phyloP scores from a whole-genome alignment of 2,888 invertebrate species.

The Mythimna vitellina region DNA sequence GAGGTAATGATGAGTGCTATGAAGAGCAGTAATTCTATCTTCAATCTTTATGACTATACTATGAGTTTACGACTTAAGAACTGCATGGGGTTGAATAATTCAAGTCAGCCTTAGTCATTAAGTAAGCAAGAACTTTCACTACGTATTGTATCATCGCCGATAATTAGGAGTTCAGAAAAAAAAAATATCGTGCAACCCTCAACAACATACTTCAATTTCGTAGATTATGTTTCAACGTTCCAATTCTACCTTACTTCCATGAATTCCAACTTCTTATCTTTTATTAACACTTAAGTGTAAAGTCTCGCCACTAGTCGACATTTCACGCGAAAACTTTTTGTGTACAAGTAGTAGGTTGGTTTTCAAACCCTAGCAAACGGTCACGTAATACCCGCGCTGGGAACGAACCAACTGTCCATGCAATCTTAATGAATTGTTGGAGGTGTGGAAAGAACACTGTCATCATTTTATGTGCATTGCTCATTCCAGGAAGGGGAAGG shows the following conservation, averaged over 20 bases:
- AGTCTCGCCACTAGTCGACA: conserved; percentile 38
- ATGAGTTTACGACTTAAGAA: conserved; percentile 14
- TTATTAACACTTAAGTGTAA: conserved; percentile 53
- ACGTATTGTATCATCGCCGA: background rate
- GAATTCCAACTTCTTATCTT: conserved; percentile 38
- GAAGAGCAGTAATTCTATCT: conserved; percentile 11
- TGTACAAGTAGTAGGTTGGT: background rate
- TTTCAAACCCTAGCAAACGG: conserved; percentile 20
- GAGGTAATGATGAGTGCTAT: background rate
- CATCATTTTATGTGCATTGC: conserved; percentile 30
- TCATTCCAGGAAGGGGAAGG: conserved; percentile 5
- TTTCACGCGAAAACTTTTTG: conserved; percentile 52
- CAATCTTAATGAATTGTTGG: conserved; percentile 47
- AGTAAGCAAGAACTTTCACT: too few relatives aligned
- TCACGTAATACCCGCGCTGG: conserved; percentile 41
- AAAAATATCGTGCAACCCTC: background rate
- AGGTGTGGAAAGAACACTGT: conserved; percentile 48
- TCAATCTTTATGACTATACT: conserved; percentile 15
- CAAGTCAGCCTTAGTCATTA: too few relatives aligned
- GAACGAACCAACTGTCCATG: conserved; percentile 46
- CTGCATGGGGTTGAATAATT: background rate
- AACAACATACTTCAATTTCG: background rate
- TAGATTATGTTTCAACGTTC: conserved; percentile 17
- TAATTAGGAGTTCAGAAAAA: background rate
- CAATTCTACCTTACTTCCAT: conserved; percentile 16